Percentiles rank a stretch among this genome's conserved stretches.
These are phyloP conservation scores for Physeter macrocephalus DNA, from an alignment of 2,113 vertebrate species.

Conservation along the genomic window DNA sequence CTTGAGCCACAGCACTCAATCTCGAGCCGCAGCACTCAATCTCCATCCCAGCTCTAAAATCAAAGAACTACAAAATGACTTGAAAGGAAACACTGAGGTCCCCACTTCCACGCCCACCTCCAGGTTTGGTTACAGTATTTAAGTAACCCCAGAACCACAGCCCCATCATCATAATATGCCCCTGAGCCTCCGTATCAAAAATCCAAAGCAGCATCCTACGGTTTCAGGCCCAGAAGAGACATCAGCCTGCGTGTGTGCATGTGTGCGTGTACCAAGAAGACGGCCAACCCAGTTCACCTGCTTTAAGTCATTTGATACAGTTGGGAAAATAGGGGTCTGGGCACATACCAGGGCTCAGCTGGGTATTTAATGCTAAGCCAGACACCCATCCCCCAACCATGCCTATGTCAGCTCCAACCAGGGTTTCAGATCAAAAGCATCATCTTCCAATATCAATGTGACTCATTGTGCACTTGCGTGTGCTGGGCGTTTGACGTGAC, in stretches of 20 bases:
- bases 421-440: neutral
- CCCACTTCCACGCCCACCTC: neutral
- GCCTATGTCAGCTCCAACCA: neutral
- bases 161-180: neutral
- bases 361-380: neutral
- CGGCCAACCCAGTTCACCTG: neutral
- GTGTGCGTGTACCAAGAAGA: neutral
- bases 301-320: neutral
- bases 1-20: neutral
- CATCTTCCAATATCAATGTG: neutral
- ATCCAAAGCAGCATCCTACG: neutral
- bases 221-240: neutral
- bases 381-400: neutral
- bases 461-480: neutral
- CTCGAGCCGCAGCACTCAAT: neutral
- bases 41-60: neutral
- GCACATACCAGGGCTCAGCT: fast-evolving
- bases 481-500: neutral
- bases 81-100: neutral
- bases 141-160: neutral
- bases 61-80: neutral
- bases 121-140: neutral
- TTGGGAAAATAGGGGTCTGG: neutral
- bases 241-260: neutral
- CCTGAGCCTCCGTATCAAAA: neutral